Base-by-base conservation (phyloP, 2,888 invertebrate species). In the Sympetrum striolatum region DNA sequence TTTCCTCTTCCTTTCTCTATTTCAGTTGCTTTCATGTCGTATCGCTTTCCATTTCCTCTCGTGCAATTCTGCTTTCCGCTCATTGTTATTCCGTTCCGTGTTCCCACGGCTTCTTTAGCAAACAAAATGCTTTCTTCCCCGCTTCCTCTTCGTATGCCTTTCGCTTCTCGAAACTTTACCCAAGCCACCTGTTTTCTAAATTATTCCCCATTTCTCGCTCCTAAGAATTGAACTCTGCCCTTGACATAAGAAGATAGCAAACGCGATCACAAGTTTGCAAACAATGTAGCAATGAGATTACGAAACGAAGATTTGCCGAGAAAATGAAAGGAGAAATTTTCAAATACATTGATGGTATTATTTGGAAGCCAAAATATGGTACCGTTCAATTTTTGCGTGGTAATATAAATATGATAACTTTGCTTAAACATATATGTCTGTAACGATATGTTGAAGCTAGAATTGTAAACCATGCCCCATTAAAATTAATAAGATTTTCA, bases 61-160 rank as follows among this genome's bases (percentile, higher is more conserved):
- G 12, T 53, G 53, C 15, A n/a, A 25, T 12, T n/a, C 4, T 31
- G n/a, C 22, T 48, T 81, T 48, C 25, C 35, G 48, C 82, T 64
- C 86, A 86, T 86, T 86, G 86, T 60, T n/a, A 86, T 86, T 86
- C 86, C 58, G 31, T 31, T 22, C 35, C 37, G 86, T 60, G 22
- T 35, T 12, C n/a, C 58, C 58, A 15, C 15, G 8, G 31, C 31
- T 73, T 73, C 73, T 37, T 86, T n/a, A n/a, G 60, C 86, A 86
- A 86, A 86, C 86, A 60, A 58, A 53, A 35, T 37, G 60, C 18
- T 86, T 60, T 37, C 86, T 86, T 60, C n/a, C 37, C 37, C 15
- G 3, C 58, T 31, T 31, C 14, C 35, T 18, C 58, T 8, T 4
- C 31, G 5, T 31, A 25, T 31, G 12, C 31, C 48, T 14, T 58